These are phyloP conservation scores for Tricholauxania praeusta DNA, from an alignment of 2,888 invertebrate species.

Conservation along the genomic window DNA sequence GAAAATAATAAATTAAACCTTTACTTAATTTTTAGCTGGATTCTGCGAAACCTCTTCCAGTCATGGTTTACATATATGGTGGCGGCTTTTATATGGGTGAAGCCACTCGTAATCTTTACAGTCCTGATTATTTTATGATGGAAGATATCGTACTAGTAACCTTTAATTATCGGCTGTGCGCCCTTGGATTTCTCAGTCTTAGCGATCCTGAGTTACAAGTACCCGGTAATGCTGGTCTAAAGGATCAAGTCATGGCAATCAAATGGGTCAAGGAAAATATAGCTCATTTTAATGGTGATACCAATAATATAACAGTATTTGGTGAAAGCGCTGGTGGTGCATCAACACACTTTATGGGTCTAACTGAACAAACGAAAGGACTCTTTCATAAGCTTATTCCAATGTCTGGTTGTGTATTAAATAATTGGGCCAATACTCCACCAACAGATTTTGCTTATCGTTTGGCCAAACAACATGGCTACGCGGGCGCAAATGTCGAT, in stretches of 20 bases:
- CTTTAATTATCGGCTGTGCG: constrained; percentile 69
- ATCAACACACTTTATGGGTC: constrained; percentile 68
- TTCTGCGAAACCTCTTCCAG: constrained; percentile 53
- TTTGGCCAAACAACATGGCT: constrained; percentile 61
- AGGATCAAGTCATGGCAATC: constrained; percentile 70
- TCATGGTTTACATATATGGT: constrained; percentile 70
- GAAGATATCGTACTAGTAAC: constrained; percentile 68
- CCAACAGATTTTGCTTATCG: constrained; percentile 56
- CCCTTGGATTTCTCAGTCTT: constrained; percentile 69
- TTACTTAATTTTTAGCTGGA: constrained; percentile 46
- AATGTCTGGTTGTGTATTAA: constrained; percentile 61
- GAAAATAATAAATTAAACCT: too few species aligned
- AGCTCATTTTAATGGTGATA: constrained; percentile 69
- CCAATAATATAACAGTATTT: constrained; percentile 69
- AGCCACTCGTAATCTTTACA: constrained; percentile 57
- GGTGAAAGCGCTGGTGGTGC: constrained; percentile 70
- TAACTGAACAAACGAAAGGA: constrained; percentile 68
- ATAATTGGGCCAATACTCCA: constrained; percentile 58
- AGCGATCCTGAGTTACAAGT: constrained; percentile 68
- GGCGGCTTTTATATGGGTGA: constrained; percentile 68
- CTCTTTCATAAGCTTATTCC: constrained; percentile 64
- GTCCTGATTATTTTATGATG: constrained; percentile 68
- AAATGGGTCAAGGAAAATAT: constrained; percentile 70
- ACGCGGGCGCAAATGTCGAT: constrained; percentile 62
- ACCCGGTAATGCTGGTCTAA: constrained; percentile 71